Evolutionary conservation across 2,888 invertebrate species (phyloP), one percentile per base, ranked within the genome.

Genomic region (Stenolophus ochropezus): DNA sequence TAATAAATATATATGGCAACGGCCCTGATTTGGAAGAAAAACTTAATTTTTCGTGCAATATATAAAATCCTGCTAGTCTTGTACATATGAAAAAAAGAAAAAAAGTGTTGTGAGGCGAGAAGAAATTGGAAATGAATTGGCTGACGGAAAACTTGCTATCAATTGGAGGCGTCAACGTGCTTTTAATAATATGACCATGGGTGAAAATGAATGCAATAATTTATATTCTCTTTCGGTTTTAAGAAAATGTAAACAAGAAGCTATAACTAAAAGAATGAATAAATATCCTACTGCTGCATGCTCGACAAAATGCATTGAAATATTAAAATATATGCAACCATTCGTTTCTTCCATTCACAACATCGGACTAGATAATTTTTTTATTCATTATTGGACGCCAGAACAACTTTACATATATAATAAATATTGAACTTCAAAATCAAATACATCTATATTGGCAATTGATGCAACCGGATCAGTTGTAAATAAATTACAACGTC

Each of bases 231-330:
- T n/a, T n/a, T n/a, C n/a, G n/a, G n/a, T n/a, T n/a, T n/a, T n/a
- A n/a, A n/a, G n/a, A n/a, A 53, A 53, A 53, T 53, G 53, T 53
- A 53, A 53, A 18, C 53, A 53, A 6, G 53, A 53, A 16, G 53
- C 53, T 18, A 16, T 53, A 18, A 18, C 1, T 14, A 53, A 18
- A 18, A 53, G 18, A 53, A 16, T 53, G 2, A 14, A 53, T 14
- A 53, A 53, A 14, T 53, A 53, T 16, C 18, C 53, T 16, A 2
- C 4, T 18, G 2, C 11, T 53, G 53, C 18, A 1, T 53, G 53
- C 14, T 18, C 53, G 1, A 16, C 18, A 16, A 14, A 1, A 16
- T 16, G 53, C 18, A 4, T 53, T 16, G 16, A 53, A 53, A 53
- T 53, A 5, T 53, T 53, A 6, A 53, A 53, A 53, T 53, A 53